Evolutionary conservation across 2,888 invertebrate genomes (phyloP).

Genomic region (Buathra laborator): DNA sequence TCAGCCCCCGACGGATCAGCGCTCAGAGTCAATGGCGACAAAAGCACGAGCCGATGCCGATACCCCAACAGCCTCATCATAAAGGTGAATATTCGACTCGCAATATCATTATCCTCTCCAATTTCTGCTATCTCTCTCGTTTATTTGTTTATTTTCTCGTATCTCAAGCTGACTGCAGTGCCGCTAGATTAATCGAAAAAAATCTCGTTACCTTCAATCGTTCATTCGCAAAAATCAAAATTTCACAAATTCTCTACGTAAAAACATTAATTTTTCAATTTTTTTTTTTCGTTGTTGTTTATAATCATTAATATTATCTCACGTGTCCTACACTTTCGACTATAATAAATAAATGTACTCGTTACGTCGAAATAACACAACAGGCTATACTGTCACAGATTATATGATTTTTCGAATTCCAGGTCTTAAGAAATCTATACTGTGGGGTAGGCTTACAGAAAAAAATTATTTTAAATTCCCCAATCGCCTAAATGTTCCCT

Average conservation of each 20-base stretch:
- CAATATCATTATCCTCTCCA: background rate
- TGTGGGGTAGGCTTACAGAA: constrained; percentile 80
- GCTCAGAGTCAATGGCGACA: constrained; percentile 86
- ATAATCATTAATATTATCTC: background rate
- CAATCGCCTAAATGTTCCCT: constrained; percentile 61
- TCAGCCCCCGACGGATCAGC: constrained; percentile 74
- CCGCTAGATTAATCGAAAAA: constrained; percentile 4
- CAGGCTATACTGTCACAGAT: constrained; percentile 79
- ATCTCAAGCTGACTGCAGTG: background rate
- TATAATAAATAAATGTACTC: constrained; percentile 41
- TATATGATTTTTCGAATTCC: constrained; percentile 82
- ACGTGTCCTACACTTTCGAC: background rate
- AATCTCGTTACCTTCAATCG: background rate
- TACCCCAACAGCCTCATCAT: constrained; percentile 81
- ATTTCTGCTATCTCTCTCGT: constrained; percentile 7
- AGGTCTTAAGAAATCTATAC: constrained; percentile 83
- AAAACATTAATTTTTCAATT: background rate
- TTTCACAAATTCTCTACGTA: too few species aligned
- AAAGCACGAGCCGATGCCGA: constrained; percentile 80
- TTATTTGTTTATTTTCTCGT: constrained; percentile 12
- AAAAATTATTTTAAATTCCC: constrained; percentile 66
- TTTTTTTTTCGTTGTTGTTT: background rate
- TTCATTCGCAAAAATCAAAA: background rate
- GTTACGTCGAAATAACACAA: constrained; percentile 56
- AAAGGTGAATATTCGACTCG: constrained; percentile 81